Base-by-base conservation (phyloP, 2,797 vertebrate species). In the Silurus lanzhouensis region DNA sequence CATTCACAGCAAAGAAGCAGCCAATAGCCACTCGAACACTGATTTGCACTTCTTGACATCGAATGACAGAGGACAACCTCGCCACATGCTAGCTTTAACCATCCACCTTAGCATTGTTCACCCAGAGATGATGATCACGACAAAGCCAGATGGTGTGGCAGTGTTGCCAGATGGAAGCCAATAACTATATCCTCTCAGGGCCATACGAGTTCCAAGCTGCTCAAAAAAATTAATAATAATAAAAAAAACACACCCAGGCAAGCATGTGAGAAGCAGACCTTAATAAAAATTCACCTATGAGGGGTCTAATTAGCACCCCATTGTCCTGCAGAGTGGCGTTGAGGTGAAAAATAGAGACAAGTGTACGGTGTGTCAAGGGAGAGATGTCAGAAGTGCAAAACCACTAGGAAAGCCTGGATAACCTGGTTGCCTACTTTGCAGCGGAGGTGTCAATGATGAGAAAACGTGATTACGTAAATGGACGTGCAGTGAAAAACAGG, bases 1-100 rank as follows among this genome's bases (percentile, higher is more conserved):
- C 91, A 91, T 31, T 76, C 93, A 93, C 93, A 93, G 92, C 92
- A 94, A 94, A 92, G 93, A 91, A 88, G 89, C 91, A 93, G 90
- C 93, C 93, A 55, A 61, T 61, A 52, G 6, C 46, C 44, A 48
- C 4, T 4, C 14, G 17, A 80, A 48, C 20, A 48, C 38, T 44
- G 22, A 61, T 79, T 61, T 27, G 9, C 46, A 66, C 63, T 44
- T 83, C 66, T 66, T 83, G 38, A 66, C 77, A 80, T 48, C 14
- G 44, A 75, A n/a, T 5, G 58, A 84, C 79, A n/a, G 66, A 75
- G 57, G 84, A 86, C 71, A 48, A 82, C 78, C 60, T 60, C n/a
- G 20, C 84, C 78, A 87, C 67, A 87, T 58, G 70, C 81, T 78
- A 71, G 55, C 46, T 85, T 87, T 60, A 67, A 84, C 66, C 52